These are phyloP conservation scores for Thereva nobilitata DNA, from an alignment of 2,888 invertebrate genomes.

Conservation along the genomic window DNA sequence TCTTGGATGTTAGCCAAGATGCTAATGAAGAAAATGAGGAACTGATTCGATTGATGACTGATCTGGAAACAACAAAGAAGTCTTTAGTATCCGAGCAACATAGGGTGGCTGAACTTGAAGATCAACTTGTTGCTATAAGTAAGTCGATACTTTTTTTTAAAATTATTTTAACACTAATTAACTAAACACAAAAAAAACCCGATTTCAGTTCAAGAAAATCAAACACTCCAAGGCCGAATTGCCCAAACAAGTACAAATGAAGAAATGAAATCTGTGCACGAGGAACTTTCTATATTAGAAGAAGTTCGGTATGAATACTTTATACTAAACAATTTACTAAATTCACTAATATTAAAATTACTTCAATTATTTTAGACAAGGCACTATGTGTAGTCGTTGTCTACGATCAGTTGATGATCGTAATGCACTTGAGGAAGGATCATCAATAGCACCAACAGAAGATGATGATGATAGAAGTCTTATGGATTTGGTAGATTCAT, in stretches of 20 bases:
- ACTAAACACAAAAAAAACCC: neutral
- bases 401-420: slow-evolving; percentile 67
- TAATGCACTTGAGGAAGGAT: slow-evolving; percentile 59
- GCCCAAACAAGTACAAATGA: slow-evolving; percentile 64
- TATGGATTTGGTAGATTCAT: slow-evolving; percentile 53
- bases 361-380: slow-evolving; percentile 65
- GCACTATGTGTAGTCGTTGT: slow-evolving; percentile 80
- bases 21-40: slow-evolving; percentile 55
- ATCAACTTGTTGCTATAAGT: slow-evolving; percentile 69
- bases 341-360: neutral
- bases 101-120: slow-evolving; percentile 74
- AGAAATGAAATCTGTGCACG: slow-evolving; percentile 80
- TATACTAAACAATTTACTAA: neutral
- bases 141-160: slow-evolving; percentile 40
- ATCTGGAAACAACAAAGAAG: slow-evolving; percentile 71
- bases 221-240: slow-evolving; percentile 54
- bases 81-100: slow-evolving; percentile 73
- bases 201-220: slow-evolving; percentile 55
- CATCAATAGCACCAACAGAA: slow-evolving; percentile 70
- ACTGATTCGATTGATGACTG: slow-evolving; percentile 66
- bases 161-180: neutral
- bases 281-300: slow-evolving; percentile 80
- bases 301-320: slow-evolving; percentile 73
- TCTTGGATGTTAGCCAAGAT: slow-evolving; percentile 42
- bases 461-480: slow-evolving; percentile 73